phyloP scores from a whole-genome alignment of 2,888 invertebrate genomes.

The Dolichopus griseipennis region DNA sequence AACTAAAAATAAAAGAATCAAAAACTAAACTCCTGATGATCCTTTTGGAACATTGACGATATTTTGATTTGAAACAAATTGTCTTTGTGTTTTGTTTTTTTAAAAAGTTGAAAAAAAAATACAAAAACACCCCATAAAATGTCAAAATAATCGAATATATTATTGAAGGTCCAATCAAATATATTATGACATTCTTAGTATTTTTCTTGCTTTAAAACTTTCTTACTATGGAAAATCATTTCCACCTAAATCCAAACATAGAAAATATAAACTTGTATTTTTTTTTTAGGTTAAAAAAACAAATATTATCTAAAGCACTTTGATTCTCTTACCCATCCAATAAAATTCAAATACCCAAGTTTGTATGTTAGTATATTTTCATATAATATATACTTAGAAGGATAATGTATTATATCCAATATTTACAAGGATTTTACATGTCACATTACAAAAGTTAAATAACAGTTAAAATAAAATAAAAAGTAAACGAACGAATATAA shows the following conservation, averaged over 20 bases:
- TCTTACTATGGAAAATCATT: not conserved
- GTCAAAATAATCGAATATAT: not conserved
- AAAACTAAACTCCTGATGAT: too few relatives aligned
- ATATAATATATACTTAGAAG: too few relatives aligned
- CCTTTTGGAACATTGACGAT: too few relatives aligned
- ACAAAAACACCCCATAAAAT: not conserved
- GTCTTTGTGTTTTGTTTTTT: too few relatives aligned
- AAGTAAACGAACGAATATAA: not conserved
- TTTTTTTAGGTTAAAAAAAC: not conserved
- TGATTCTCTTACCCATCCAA: not conserved
- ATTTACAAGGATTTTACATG: conserved; percentile 11
- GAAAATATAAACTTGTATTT: not conserved
- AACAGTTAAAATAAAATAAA: not conserved
- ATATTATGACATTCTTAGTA: too few relatives aligned
- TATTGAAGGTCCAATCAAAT: not conserved
- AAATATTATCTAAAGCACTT: not conserved
- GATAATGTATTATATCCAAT: not conserved
- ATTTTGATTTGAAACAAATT: too few relatives aligned
- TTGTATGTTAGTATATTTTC: not conserved
- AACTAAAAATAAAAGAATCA: too few relatives aligned
- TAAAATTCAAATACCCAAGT: not conserved
- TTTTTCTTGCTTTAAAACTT: not conserved
- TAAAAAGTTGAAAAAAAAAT: not conserved
- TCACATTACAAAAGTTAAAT: conserved; percentile 10
- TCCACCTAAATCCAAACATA: not conserved